Percentiles rank a stretch among this genome's conserved stretches.
phyloP scores from a whole-genome alignment of 2,113 vertebrate genomes.

The Indicator indicator region DNA sequence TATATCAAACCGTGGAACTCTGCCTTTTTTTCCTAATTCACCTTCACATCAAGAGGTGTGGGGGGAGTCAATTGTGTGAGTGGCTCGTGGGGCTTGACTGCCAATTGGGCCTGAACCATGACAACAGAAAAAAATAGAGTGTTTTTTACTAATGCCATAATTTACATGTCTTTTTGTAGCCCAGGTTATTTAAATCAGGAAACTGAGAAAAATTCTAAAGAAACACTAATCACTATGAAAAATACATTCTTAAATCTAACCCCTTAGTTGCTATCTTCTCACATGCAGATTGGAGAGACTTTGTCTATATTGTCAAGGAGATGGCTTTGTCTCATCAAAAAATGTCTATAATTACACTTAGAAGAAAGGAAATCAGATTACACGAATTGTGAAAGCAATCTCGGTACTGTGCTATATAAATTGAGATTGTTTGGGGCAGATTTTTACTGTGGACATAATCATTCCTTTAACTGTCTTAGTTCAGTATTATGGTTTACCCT shows the following conservation, averaged over 20 bases:
- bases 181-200: not conserved
- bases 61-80: no score
- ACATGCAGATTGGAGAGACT: not conserved
- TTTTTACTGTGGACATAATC: conserved; percentile 3
- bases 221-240: conserved; percentile 37
- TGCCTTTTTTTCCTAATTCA: no score
- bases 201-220: not conserved
- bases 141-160: conserved; percentile 8
- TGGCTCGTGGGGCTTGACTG: no score
- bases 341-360: not conserved
- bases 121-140: not conserved
- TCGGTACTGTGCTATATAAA: not conserved
- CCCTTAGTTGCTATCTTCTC: conserved; percentile 28
- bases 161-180: conserved; percentile 29
- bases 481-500: conserved; percentile 25
- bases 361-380: conserved; percentile 14
- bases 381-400: not conserved
- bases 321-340: not conserved
- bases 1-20: no score
- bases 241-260: not conserved
- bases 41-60: no score
- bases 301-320: not conserved
- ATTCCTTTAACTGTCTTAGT: conserved; percentile 25
- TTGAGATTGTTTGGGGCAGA: not conserved
- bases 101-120: no score